phyloP scores from a whole-genome alignment of 2,113 vertebrate species.

The Progne subis region DNA sequence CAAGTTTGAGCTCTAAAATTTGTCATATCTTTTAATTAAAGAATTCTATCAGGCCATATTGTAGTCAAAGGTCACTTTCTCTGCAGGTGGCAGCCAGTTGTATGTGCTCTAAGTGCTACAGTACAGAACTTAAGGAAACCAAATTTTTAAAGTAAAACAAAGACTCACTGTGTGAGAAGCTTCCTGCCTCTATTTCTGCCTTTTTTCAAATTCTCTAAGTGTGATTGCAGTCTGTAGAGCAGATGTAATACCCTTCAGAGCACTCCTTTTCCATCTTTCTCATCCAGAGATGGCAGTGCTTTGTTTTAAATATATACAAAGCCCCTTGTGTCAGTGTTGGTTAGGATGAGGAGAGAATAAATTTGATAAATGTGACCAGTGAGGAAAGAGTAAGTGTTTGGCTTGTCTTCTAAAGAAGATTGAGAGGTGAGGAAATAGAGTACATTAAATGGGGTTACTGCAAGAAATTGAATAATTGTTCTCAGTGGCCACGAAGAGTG shows the following conservation, averaged over 20 bases:
- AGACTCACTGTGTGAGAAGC: neutral
- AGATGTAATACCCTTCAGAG: neutral
- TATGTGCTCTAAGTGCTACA: neutral
- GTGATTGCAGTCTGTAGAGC: neutral
- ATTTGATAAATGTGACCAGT: neutral
- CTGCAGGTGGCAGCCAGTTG: neutral
- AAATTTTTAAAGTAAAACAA: neutral
- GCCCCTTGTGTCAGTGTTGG: neutral
- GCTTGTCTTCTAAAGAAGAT: neutral
- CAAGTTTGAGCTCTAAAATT: neutral
- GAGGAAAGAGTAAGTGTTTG: neutral
- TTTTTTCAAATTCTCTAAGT: neutral
- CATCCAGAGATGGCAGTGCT: neutral
- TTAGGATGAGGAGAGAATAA: neutral
- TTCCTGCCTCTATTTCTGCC: neutral
- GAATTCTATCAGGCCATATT: neutral
- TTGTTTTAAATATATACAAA: neutral
- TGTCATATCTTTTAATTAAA: neutral
- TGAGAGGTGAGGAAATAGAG: neutral
- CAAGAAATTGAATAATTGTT: neutral
- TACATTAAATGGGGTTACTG: neutral
- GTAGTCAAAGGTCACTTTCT: neutral
- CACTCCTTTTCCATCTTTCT: neutral
- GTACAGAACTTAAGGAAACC: neutral
- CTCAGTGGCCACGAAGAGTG: neutral